Conservation (phyloP, 2,113 vertebrate genomes). For the Cyphomyrus discorhynchus region DNA sequence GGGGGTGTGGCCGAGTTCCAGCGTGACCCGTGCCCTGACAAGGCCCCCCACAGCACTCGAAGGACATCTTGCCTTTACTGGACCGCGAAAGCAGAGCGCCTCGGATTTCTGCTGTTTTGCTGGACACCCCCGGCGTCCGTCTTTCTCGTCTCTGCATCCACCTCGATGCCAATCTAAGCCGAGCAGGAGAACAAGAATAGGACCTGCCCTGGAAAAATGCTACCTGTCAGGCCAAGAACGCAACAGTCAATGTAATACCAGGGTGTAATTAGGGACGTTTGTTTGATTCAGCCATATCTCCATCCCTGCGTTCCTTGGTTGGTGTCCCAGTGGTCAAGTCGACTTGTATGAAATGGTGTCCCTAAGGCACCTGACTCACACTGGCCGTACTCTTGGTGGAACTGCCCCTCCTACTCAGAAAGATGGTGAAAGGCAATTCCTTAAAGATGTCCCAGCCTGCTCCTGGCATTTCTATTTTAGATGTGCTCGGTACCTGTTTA, state of each 20-base stretch:
- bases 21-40: conserved; percentile 41
- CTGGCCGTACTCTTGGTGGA: neutral
- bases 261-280: neutral
- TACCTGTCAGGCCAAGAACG: neutral
- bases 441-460: neutral
- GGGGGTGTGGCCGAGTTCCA: conserved; percentile 50
- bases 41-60: neutral
- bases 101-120: neutral
- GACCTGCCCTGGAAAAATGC: neutral
- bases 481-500: neutral
- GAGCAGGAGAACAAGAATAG: neutral
- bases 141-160: neutral
- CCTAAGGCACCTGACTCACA: neutral
- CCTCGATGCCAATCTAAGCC: neutral
- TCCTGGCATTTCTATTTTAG: neutral
- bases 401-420: neutral
- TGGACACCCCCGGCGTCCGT: neutral
- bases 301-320: neutral
- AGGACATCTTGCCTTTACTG: conserved; percentile 26
- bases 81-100: conserved; percentile 5
- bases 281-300: neutral
- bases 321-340: neutral
- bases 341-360: conserved; percentile 2
- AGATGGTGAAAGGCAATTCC: neutral
- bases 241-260: neutral